A percentile compares a stretch with the other conserved stretches of the same genome.
Evolutionary conservation across 2,888 invertebrate species (phyloP).

Genomic region (Eupithecia dodoneata): DNA sequence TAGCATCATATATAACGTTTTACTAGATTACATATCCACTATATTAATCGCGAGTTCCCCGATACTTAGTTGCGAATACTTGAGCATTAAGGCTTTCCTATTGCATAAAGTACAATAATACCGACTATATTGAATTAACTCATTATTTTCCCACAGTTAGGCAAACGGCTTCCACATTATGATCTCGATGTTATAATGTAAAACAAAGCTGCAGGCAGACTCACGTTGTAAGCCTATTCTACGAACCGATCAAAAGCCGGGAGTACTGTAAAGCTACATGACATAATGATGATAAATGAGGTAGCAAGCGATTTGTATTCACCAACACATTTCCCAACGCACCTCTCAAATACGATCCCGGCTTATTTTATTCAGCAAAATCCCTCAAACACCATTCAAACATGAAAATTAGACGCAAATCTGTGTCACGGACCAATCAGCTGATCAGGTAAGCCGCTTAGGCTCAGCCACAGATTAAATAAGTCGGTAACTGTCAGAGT

Average conservation of each 20-base stretch:
- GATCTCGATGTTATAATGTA: background rate
- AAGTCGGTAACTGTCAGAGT: slow-evolving; percentile 21
- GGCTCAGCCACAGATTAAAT: slow-evolving; percentile 19
- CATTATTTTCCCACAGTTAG: no score
- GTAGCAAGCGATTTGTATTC: slow-evolving; percentile 8
- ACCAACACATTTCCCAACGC: background rate
- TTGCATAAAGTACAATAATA: no score
- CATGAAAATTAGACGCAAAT: slow-evolving; percentile 38
- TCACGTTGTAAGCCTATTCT: background rate
- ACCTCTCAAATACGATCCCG: slow-evolving; percentile 16
- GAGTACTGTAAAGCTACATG: background rate
- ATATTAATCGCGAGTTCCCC: background rate
- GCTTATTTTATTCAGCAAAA: slow-evolving; percentile 11
- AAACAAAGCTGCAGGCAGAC: background rate
- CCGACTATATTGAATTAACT: no score
- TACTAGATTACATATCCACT: background rate
- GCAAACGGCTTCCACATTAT: background rate
- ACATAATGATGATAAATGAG: slow-evolving; percentile 11
- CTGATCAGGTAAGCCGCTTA: slow-evolving; percentile 43
- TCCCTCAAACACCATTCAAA: slow-evolving; percentile 28
- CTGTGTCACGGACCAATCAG: slow-evolving; percentile 41
- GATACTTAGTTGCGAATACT: background rate
- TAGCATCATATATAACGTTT: background rate
- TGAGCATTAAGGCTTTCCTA: no score
- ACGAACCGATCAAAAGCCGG: slow-evolving; percentile 1